Base-by-base conservation (phyloP, 92 coral and sea anemone genomes). In the Scolanthus callimorphus region DNA sequence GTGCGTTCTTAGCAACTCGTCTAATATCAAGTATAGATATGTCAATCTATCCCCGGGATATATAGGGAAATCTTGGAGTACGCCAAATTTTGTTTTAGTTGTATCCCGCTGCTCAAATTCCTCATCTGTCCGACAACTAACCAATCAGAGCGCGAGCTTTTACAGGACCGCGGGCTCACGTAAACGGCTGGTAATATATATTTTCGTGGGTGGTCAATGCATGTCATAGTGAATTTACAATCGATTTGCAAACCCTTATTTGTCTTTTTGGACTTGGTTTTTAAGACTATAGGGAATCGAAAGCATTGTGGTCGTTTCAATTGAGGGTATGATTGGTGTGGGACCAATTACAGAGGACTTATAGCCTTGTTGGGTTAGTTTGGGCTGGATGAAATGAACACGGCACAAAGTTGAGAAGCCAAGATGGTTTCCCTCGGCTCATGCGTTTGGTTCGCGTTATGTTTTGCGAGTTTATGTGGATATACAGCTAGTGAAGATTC, bases 171-270 rank as follows among this genome's bases (percentile, higher is more conserved):
- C n/a, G n/a, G n/a, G n/a, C n/a, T n/a, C n/a, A 34, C 15, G 8
- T 6, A 4, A 46, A 20, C 4, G 52, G 11, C 28, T 47, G 66
- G 73, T 74, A 71, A 67, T 73, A 77, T 57, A 31, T 64, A 71
- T 74, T 65, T 51, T 81, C 82, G 87, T 81, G 87, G 87, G 87
- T 81, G 87, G 87, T 81, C 87, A 81, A 82, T 81, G 73, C 87
- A 62, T 73, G 86, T 72, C 86, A 73, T 28, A 70, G 63, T 61
- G 81, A 72, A 74, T 80, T 73, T 81, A 65, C 87, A 81, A 62
- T 61, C 81, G 67, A 63, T 11, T 57, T 62, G 62, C 53, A 49
- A 61, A 72, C 46, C n/a, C n/a, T n/a, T 63, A 60, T 59, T 52
- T 63, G 59, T 65, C 64, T 64, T 62, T 73, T 63, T 63, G 80